These are phyloP conservation scores for Diploscapter pachys DNA, from an alignment of 1,140 invertebrate species.

Conservation along the genomic window DNA sequence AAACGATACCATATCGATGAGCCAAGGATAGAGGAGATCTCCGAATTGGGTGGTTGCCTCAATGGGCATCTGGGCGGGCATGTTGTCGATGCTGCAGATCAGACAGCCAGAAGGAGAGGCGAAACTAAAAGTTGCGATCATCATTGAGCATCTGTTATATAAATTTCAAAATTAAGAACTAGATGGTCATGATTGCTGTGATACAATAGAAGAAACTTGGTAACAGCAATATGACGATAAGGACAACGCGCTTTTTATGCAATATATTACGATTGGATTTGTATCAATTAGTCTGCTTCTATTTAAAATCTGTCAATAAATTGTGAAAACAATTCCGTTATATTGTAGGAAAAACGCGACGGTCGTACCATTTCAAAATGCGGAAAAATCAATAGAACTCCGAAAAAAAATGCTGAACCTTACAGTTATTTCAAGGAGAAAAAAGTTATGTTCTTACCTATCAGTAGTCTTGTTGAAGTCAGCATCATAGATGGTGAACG, in stretches of 20 bases:
- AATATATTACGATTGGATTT: too few species aligned
- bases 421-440: too few species aligned
- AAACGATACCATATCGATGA: conserved; percentile 72
- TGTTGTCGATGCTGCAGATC: conserved; percentile 98
- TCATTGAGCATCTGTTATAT: background rate
- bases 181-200: background rate
- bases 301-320: too few species aligned
- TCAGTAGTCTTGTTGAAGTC: conserved; percentile 94
- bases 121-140: conserved; percentile 41
- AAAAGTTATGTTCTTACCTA: conserved; percentile 62
- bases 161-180: conserved; percentile 19
- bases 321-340: too few species aligned
- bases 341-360: too few species aligned
- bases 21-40: conserved; percentile 81
- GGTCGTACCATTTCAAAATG: too few species aligned
- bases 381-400: too few species aligned
- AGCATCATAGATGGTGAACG: conserved; percentile 96
- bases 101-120: conserved; percentile 72
- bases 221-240: too few species aligned
- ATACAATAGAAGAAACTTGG: too few species aligned
- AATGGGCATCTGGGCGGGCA: conserved; percentile 95
- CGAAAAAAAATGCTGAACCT: too few species aligned
- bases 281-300: too few species aligned
- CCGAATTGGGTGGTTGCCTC: conserved; percentile 98
- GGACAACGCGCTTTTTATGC: too few species aligned